Conservation (phyloP, 2,888 invertebrate species). For the Sinotaia quadrata region DNA sequence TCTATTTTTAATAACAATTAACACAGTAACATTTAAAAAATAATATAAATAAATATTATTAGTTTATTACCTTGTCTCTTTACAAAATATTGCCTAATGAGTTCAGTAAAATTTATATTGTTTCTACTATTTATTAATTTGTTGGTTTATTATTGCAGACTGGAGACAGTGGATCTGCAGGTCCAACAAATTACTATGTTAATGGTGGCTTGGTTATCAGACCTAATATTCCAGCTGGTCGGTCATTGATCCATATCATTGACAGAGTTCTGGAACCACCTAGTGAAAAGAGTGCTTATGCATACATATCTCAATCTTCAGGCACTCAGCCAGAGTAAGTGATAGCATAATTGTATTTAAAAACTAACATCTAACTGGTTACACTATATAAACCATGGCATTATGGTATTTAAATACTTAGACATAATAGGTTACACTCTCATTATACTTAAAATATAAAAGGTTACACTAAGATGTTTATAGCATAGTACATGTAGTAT, state of each 20-base stretch:
- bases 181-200: conserved; percentile 43
- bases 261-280: conserved; percentile 80
- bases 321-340: conserved; percentile 23
- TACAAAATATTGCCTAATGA: neutral
- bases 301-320: conserved; percentile 3
- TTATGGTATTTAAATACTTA: too few species aligned
- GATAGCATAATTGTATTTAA: neutral
- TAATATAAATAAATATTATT: too few species aligned
- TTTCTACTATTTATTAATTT: neutral
- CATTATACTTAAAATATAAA: too few species aligned
- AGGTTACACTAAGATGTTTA: too few species aligned
- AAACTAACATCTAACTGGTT: neutral
- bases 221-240: conserved; percentile 69
- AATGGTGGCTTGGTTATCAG: conserved; percentile 50
- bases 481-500: too few species aligned
- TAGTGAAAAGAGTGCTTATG: conserved; percentile 9
- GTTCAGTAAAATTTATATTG: neutral
- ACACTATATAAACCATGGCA: too few species aligned
- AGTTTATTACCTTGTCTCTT: neutral
- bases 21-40: too few species aligned
- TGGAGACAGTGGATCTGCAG: conserved; percentile 37
- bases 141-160: conserved; percentile 24
- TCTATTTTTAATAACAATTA: too few species aligned
- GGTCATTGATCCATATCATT: conserved; percentile 93
- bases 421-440: too few species aligned